A percentile compares a stretch with the other conserved stretches of the same genome.
phyloP scores from a whole-genome alignment of 2,888 invertebrate genomes.

The Apotomis turbidana region DNA sequence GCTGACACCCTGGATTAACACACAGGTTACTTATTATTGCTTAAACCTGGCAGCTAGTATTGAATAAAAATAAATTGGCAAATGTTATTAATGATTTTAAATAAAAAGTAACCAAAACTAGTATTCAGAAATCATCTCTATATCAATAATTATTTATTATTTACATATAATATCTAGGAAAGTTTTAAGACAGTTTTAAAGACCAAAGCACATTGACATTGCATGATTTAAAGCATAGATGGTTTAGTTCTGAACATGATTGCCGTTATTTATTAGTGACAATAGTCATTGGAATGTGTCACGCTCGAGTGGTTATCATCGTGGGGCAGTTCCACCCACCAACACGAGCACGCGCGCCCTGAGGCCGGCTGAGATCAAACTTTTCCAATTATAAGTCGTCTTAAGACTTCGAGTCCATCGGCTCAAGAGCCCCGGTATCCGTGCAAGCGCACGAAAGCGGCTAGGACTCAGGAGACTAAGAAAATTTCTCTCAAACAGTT shows the following conservation, averaged over 20 bases:
- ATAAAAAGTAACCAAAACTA: no score
- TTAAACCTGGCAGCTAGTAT: no score
- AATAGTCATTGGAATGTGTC: constrained; percentile 26
- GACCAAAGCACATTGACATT: no score
- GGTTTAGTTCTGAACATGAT: not conserved
- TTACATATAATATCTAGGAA: no score
- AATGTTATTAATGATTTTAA: no score
- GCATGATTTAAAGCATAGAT: not conserved
- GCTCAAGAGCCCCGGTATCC: not conserved
- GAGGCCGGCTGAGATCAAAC: not conserved
- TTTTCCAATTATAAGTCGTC: not conserved
- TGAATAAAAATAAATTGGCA: no score
- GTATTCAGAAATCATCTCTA: no score
- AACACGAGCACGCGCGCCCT: not conserved
- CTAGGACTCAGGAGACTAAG: not conserved
- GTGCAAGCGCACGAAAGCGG: not conserved
- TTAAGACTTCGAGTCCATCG: not conserved
- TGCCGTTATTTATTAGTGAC: not conserved
- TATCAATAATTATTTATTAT: no score
- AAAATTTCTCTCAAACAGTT: constrained; percentile 33
- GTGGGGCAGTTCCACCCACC: not conserved
- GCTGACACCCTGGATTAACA: no score
- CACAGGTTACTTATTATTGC: no score
- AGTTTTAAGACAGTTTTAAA: no score
- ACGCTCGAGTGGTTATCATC: constrained; percentile 11